These are phyloP conservation scores for Nesometra sesokonis DNA, from an alignment of 35 echinoderm and acorn worm genomes.

Conservation along the genomic window DNA sequence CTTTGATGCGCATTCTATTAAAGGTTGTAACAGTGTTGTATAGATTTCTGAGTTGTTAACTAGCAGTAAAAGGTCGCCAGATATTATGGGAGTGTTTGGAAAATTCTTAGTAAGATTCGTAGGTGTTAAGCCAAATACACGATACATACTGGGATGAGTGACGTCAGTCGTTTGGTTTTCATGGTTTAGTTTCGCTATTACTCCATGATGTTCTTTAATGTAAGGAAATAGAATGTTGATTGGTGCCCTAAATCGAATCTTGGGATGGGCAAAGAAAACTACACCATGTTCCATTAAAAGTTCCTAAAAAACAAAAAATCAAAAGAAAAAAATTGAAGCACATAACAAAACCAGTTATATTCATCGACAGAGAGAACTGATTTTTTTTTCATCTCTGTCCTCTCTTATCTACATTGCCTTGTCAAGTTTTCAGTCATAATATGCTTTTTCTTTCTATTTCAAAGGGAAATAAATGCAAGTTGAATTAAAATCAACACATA, in stretches of 20 bases:
- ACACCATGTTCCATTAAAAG: conserved; percentile 69
- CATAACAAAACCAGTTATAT: too few relatives aligned
- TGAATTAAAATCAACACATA: too few relatives aligned
- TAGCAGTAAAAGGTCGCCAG: conserved; percentile 34
- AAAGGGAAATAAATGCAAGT: too few relatives aligned
- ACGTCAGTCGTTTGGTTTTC: conserved; percentile 20
- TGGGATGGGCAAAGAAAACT: conserved; percentile 65
- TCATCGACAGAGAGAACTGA: too few relatives aligned
- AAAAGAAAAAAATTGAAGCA: not conserved
- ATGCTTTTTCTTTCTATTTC: too few relatives aligned
- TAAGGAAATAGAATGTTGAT: conserved; percentile 68
- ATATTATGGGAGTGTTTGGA: conserved; percentile 32
- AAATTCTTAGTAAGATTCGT: conserved; percentile 28
- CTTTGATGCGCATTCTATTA: conserved; percentile 30
- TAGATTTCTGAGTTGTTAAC: conserved; percentile 47
- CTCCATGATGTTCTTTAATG: conserved; percentile 50
- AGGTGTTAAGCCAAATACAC: conserved; percentile 7
- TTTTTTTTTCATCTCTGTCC: too few relatives aligned
- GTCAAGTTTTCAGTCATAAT: too few relatives aligned
- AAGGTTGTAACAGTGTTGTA: conserved; percentile 43
- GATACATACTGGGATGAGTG: conserved; percentile 53
- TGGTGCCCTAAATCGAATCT: conserved; percentile 67
- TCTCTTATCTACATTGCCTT: too few relatives aligned
- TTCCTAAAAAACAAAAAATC: conserved; percentile 20
- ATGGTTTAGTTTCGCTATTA: conserved; percentile 38